Evolutionary conservation across 2,888 invertebrate genomes (phyloP), one percentile per base, ranked within the genome.

Genomic region (Diarsia mendica): DNA sequence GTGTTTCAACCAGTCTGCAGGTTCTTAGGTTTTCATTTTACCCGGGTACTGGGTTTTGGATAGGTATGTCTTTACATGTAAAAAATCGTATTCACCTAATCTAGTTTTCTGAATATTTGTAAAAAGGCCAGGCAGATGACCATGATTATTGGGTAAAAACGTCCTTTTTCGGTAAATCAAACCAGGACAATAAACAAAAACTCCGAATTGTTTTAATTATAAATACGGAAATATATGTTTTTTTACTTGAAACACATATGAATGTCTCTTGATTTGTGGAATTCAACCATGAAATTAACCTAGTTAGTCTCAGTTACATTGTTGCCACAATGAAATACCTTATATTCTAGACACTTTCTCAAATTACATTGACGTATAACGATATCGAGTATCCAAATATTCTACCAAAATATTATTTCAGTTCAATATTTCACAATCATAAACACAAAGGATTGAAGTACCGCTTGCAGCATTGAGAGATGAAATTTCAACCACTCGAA

Each of bases 401-500:
- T 55, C 11, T 6, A 80, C 23, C 6, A 33, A 53, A 28, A 72
- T 23, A 64, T 74, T 11, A 46, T 51, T 73, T 15, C n/a, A 81
- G 20, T 23, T 13, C 28, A 49, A 48, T 67, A 65, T 82, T 82
- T 66, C 77, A 55, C 44, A 75, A 66, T 51, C 3, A 0, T 20
- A n/a, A 77, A 60, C 51, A 75, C 33, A 76, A 82, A 49, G 33
- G 48, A 51, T 46, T 18, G 13, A 39, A 51, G 18, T 55, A 82
- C 5, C 28, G 46, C 55, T 83, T 4, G 63, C 46, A 70, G 67
- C 67, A 67, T 28, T 49, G 48, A 46, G 18, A 79, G 65, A 28
- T 72, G 48, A 80, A 71, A 79, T 72, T 63, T 53, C 39, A 68
- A 84, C 51, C 63, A 4, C 49, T 20, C 23, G n/a, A 67, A 76